Base-by-base conservation (phyloP, 2,113 vertebrate species). In the Myxocyprinus asiaticus region DNA sequence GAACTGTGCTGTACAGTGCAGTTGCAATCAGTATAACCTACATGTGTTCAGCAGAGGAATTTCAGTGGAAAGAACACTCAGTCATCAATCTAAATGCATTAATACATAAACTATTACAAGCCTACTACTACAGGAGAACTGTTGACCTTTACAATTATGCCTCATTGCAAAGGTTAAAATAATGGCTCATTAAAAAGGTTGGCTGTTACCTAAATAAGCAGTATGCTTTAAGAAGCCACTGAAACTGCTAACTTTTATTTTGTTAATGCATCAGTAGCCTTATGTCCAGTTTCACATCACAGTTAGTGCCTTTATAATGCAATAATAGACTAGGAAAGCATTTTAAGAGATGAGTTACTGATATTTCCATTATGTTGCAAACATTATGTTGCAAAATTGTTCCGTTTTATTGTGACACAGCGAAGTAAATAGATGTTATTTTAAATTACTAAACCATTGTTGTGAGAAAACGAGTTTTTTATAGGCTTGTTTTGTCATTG, bases 81-180 rank as follows among this genome's bases (percentile, higher is more conserved):
- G 55, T 50, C 71, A 73, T 48, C n/a, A 48, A 61, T 61, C 71
- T 62, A 48, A 45, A 62, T 44, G 44, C 44, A 64, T 76, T 64
- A 64, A 76, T 76, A 76, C 61, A 76, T 76, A 48, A 76, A 47
- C 73, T 50, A 76, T 76, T 75, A n/a, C 22, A 33, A 33, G 22
- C 22, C 22, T 33, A 33, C 22, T 33, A 33, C 22, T 33, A 3
- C 22, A 33, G 22, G 22, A 33, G 22, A 33, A 33, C 22, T 33
- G 45, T 10, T 75, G 58, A 47, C 43, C 43, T 61, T 73, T 47
- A 61, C 43, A 61, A 11, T 10, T 56, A 17, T 44, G 53, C 4
- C 5, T 15, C 14, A 56, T 44, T 45, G 53, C 22, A 33, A 33
- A 33, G 22, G 22, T 73, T 47, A 73, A 17, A 45, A 47, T 11